Conservation (phyloP, 1,140 invertebrate genomes). For the silkworm (Bombyx mori) region ASM3026992v2 NC_085121.1:15071001-15071500, state of each 20-base stretch:
- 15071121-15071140: no score
- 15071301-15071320: conserved; percentile 90
- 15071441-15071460: conserved; percentile 2
- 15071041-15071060: no score
- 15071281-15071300: conserved; percentile 90
- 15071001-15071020: no score
- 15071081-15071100: no score
- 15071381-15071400: background rate
- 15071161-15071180: conserved; percentile 45
- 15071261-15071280: conserved; percentile 96
- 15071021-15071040: no score
- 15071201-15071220: conserved; percentile 81
- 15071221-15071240: conserved; percentile 88
- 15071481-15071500: no score
- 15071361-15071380: no score
- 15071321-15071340: conserved; percentile 69
- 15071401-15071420: background rate
- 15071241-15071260: conserved; percentile 96
- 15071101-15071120: no score
- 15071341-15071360: no score
- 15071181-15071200: conserved; percentile 77
- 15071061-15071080: no score
- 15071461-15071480: no score
- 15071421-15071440: background rate
- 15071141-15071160: no score